Evolutionary conservation across 2,113 vertebrate genomes (phyloP).

Genomic region (Riparia riparia): DNA sequence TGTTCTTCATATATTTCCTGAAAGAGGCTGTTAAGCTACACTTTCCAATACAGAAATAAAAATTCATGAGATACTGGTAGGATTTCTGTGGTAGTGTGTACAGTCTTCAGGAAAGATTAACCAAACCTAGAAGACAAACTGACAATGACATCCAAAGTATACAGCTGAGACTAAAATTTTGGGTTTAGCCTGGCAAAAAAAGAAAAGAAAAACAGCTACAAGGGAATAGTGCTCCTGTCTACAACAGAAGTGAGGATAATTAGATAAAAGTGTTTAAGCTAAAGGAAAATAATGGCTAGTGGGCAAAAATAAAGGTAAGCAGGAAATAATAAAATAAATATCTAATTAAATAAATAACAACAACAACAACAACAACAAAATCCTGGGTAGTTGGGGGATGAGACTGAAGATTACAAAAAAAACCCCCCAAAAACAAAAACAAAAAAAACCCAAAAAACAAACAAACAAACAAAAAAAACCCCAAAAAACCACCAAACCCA

Average conservation of each 20-base stretch:
- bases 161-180: background rate
- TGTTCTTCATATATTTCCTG: background rate
- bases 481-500: accelerated
- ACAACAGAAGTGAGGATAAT: background rate
- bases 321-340: background rate
- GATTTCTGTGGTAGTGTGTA: background rate
- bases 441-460: accelerated
- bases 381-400: background rate
- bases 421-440: too few relatives aligned
- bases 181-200: background rate
- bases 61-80: background rate
- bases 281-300: background rate
- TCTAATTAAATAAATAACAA: background rate
- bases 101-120: background rate
- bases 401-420: background rate
- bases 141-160: background rate
- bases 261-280: background rate
- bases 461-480: accelerated
- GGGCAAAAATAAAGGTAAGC: background rate
- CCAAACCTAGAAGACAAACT: background rate
- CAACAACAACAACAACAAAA: background rate
- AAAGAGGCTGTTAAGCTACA: background rate
- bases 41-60: background rate
- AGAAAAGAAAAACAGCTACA: background rate
- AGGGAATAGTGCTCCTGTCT: background rate